These are phyloP conservation scores for Arnoldichthys spilopterus DNA, from an alignment of 2,797 vertebrate genomes.

Conservation along the genomic window DNA sequence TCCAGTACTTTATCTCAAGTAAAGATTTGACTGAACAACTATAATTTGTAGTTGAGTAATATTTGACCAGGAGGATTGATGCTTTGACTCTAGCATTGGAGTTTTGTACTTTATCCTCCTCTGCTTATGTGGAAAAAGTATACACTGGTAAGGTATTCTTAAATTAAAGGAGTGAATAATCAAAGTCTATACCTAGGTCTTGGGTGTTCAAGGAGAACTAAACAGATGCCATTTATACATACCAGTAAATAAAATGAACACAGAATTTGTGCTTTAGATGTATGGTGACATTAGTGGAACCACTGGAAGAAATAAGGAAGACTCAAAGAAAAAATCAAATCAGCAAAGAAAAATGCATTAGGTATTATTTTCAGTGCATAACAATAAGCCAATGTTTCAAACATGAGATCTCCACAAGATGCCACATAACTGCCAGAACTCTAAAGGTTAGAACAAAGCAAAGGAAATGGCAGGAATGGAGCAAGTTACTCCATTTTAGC, in stretches of 20 bases:
- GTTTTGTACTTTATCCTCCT: too few relatives aligned
- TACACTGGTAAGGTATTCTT: background rate
- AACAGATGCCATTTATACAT: background rate
- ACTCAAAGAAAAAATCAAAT: background rate
- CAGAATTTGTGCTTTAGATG: background rate
- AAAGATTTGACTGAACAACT: too few relatives aligned
- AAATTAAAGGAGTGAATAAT: background rate
- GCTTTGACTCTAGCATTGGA: too few relatives aligned
- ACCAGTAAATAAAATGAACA: background rate
- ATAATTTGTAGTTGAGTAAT: too few relatives aligned
- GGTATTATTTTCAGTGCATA: constrained; percentile 24
- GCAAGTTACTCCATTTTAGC: constrained; percentile 37
- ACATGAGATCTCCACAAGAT: constrained; percentile 46
- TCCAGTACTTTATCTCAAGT: too few relatives aligned
- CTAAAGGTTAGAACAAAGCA: constrained; percentile 49
- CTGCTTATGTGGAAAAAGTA: too few relatives aligned
- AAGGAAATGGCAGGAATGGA: constrained; percentile 42
- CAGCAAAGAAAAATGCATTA: constrained; percentile 24
- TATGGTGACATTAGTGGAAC: background rate
- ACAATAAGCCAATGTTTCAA: constrained; percentile 55
- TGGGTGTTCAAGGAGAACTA: background rate
- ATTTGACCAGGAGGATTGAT: too few relatives aligned
- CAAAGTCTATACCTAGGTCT: background rate
- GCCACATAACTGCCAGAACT: constrained; percentile 36
- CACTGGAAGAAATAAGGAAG: background rate